Conservation (phyloP, 2,888 invertebrate species). For the Serrognathus titanus region DNA sequence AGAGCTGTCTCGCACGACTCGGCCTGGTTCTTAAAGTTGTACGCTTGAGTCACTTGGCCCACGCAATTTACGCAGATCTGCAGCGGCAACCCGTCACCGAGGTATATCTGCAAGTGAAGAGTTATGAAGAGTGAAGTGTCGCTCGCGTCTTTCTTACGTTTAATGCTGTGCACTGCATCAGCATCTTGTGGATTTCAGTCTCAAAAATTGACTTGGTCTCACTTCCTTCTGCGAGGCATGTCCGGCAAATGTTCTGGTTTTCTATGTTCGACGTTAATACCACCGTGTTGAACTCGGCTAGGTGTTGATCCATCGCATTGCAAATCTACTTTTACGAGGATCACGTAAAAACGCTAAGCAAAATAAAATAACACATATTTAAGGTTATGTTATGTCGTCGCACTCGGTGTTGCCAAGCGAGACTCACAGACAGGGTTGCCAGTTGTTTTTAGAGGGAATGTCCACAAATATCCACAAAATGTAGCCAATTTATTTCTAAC, state of each 20-base stretch:
- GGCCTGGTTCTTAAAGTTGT: constrained; percentile 26
- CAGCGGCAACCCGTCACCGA: constrained; percentile 25
- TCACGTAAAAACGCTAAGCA: too few relatives aligned
- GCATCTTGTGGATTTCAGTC: constrained; percentile 35
- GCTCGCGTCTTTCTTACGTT: constrained; percentile 23
- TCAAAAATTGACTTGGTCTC: constrained; percentile 35
- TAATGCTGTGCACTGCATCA: constrained; percentile 32
- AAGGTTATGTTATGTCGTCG: too few relatives aligned
- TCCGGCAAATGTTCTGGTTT: constrained; percentile 33
- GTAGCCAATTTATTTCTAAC: too few relatives aligned
- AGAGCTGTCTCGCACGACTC: constrained; percentile 24
- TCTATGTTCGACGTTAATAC: background rate
- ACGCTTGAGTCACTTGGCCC: constrained; percentile 22
- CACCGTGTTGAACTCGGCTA: background rate
- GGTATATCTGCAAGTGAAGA: constrained; percentile 16
- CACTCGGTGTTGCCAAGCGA: too few relatives aligned
- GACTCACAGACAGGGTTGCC: too few relatives aligned
- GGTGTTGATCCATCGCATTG: background rate
- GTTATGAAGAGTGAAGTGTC: background rate
- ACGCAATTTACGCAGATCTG: constrained; percentile 26
- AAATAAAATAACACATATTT: too few relatives aligned
- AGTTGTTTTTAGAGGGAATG: too few relatives aligned
- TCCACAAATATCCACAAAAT: too few relatives aligned
- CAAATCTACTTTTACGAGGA: too few relatives aligned
- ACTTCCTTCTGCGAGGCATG: constrained; percentile 33